phyloP scores from a whole-genome alignment of 2,113 vertebrate genomes.

The Python bivittatus region DNA sequence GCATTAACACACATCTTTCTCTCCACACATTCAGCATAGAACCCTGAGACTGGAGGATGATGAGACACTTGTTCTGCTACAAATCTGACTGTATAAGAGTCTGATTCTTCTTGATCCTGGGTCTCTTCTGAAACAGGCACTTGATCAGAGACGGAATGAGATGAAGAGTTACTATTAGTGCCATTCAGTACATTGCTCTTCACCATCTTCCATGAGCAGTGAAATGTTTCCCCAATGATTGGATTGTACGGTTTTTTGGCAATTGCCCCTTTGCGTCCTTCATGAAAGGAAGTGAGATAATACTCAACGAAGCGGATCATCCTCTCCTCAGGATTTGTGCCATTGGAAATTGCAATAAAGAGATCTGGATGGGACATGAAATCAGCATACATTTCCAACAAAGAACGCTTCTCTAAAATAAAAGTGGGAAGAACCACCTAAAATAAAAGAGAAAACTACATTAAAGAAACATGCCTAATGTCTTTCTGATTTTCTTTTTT shows the following conservation, averaged over 20 bases:
- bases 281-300: conserved; percentile 98
- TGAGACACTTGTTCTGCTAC: conserved; percentile 98
- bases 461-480: not conserved
- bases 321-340: conserved; percentile 85
- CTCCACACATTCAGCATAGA: conserved; percentile 95
- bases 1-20: conserved; percentile 93
- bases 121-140: conserved; percentile 56
- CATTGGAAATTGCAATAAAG: conserved; percentile 86
- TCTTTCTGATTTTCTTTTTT: not conserved
- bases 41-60: conserved; percentile 96
- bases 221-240: conserved; percentile 96
- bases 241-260: conserved; percentile 99
- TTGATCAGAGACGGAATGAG: conserved; percentile 55
- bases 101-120: conserved; percentile 57
- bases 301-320: conserved; percentile 98
- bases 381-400: conserved; percentile 98
- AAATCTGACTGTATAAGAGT: conserved; percentile 86
- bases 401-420: conserved; percentile 95
- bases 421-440: conserved; percentile 98
- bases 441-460: conserved; percentile 33
- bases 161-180: conserved; percentile 42
- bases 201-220: conserved; percentile 93
- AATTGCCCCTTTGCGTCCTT: conserved; percentile 95
- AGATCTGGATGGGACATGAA: conserved; percentile 98
- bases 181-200: conserved; percentile 48